phyloP scores from a whole-genome alignment of 2,797 vertebrate species.

The Pipistrellus pygmaeus region DNA sequence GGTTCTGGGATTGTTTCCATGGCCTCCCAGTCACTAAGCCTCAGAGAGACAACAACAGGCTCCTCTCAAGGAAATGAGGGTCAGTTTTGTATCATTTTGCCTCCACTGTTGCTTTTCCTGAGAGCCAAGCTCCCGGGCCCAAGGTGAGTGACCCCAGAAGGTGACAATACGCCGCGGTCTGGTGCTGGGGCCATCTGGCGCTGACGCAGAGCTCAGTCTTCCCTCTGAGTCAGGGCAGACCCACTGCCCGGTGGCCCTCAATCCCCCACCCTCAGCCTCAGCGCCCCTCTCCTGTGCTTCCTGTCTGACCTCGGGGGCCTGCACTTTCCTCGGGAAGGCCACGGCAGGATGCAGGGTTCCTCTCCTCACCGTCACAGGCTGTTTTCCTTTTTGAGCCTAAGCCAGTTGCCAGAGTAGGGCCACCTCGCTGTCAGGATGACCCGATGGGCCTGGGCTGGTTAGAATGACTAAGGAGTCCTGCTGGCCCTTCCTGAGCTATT shows the following conservation, averaged over 20 bases:
- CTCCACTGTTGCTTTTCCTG: neutral
- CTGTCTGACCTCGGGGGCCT: neutral
- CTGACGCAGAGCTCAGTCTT: no score
- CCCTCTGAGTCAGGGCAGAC: neutral
- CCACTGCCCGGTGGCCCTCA: neutral
- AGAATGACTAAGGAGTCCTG: neutral
- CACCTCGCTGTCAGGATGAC: neutral
- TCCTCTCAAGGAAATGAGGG: slow-evolving; percentile 68
- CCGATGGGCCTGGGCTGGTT: neutral
- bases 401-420: neutral
- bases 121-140: slow-evolving; percentile 49
- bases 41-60: slow-evolving; percentile 42
- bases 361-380: neutral
- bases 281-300: neutral
- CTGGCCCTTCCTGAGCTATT: neutral
- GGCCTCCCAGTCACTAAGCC: slow-evolving; percentile 69
- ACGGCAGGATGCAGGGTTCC: neutral
- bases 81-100: slow-evolving; percentile 64
- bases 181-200: neutral
- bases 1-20: slow-evolving; percentile 67
- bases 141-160: neutral
- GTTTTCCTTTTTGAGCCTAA: neutral
- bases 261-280: neutral
- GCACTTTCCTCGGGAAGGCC: neutral
- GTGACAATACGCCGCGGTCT: neutral